Evolutionary conservation across 2,888 invertebrate species (phyloP).

Genomic region (Listrodromus nycthemerus): DNA sequence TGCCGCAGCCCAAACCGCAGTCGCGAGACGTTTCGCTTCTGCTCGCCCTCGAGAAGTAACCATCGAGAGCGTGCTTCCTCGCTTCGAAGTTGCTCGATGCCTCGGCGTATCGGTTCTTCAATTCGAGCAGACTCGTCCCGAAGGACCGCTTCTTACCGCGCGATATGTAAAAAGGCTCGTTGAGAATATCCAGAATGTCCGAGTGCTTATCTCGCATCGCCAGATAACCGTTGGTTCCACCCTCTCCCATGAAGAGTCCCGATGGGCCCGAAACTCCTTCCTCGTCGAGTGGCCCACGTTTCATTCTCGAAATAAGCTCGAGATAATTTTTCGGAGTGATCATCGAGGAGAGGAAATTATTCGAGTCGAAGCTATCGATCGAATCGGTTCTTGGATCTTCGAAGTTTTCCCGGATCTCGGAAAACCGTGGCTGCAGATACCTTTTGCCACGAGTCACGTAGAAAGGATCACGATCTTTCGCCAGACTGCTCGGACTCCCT

Average conservation of each 20-base stretch:
- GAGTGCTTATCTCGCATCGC: constrained; percentile 71
- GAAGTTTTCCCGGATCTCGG: background rate
- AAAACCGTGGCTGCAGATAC: background rate
- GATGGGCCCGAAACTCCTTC: background rate
- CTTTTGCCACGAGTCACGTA: constrained; percentile 75
- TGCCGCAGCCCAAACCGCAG: constrained; percentile 11
- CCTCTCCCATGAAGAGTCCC: background rate
- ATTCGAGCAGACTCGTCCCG: constrained; percentile 11
- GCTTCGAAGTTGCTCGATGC: constrained; percentile 19
- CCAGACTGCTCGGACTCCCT: background rate
- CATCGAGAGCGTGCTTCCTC: background rate
- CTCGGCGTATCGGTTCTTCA: constrained; percentile 34
- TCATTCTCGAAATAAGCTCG: constrained; percentile 7
- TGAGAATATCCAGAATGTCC: constrained; percentile 71
- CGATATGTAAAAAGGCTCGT: constrained; percentile 74
- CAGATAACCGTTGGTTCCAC: constrained; percentile 37
- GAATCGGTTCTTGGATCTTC: background rate
- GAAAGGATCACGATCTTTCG: constrained; percentile 72
- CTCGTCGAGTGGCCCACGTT: constrained; percentile 21
- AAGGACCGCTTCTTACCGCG: constrained; percentile 71
- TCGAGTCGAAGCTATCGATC: too few species aligned
- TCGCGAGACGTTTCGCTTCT: background rate
- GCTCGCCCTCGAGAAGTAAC: background rate
- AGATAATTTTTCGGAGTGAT: background rate
- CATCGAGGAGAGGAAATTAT: background rate